Percentiles rank a stretch among this genome's conserved stretches.
Conservation (phyloP, 2,797 vertebrate species). For the Acanthurus leucopareius region DNA sequence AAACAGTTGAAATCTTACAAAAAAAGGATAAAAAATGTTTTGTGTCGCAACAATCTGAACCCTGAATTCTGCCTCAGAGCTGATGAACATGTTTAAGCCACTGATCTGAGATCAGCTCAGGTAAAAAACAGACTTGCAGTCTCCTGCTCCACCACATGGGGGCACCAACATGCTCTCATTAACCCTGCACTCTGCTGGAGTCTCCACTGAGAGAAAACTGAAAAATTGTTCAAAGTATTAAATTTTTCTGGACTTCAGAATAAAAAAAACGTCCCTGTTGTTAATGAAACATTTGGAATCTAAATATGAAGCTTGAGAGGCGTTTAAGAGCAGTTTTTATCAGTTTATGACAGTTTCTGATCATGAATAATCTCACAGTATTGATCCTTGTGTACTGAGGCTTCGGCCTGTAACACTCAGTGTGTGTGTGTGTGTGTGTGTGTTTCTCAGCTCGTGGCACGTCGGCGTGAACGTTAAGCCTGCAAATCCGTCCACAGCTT, state of each 20-base stretch:
- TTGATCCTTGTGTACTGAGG: background rate
- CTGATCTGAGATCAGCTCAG: background rate
- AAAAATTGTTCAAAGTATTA: background rate
- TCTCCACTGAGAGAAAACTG: background rate
- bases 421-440: background rate
- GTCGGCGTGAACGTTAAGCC: fast-evolving
- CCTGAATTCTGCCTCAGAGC: too few relatives aligned
- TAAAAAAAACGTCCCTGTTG: background rate
- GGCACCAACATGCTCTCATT: background rate
- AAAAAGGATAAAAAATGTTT: background rate
- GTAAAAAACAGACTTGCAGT: background rate
- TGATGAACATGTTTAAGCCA: background rate
- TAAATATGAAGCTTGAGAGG: too few relatives aligned
- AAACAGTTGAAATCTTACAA: too few relatives aligned
- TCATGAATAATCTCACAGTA: fast-evolving
- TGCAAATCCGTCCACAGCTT: fast-evolving
- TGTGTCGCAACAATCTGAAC: background rate
- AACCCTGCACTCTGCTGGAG: background rate
- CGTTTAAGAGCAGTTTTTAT: too few relatives aligned
- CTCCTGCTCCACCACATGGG: background rate
- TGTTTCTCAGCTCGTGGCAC: too few relatives aligned
- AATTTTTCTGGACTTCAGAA: background rate
- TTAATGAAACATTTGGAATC: too few relatives aligned
- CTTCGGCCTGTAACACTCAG: background rate
- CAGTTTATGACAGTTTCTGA: too few relatives aligned